A percentile compares a stretch with the other conserved stretches of the same genome.
These are phyloP conservation scores for Malurus alboscapulatus DNA, from an alignment of 2,113 vertebrate species.

Conservation along the genomic window DNA sequence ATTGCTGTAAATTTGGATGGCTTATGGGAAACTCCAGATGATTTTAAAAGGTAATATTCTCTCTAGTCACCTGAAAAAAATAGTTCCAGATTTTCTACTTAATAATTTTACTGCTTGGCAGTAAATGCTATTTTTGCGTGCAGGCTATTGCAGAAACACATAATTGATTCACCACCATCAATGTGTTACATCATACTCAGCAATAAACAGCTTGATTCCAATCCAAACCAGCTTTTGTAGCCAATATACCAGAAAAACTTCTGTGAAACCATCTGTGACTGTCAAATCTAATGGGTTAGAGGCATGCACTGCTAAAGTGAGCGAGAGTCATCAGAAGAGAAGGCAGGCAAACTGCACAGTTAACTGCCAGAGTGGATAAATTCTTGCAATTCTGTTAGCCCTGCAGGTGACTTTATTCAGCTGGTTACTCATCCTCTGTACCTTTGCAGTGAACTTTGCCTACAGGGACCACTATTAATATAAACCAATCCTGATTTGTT, in stretches of 20 bases:
- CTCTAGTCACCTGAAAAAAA: slow-evolving; percentile 56
- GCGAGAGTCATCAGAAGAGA: not conserved
- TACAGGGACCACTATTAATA: not conserved
- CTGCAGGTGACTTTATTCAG: not conserved
- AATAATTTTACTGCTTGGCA: slow-evolving; percentile 51
- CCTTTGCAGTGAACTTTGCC: not conserved
- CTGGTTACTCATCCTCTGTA: not conserved
- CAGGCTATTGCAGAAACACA: slow-evolving; percentile 41
- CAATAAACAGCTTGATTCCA: slow-evolving; percentile 55
- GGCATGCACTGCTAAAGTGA: slow-evolving; percentile 5
- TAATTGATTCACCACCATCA: slow-evolving; percentile 62
- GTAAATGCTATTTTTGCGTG: slow-evolving; percentile 34
- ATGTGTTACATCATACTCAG: slow-evolving; percentile 37
- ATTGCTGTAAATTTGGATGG: slow-evolving; percentile 28
- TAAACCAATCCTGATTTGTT: not conserved
- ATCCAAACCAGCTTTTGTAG: slow-evolving; percentile 50
- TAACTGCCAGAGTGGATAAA: not conserved
- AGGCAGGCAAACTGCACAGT: not conserved
- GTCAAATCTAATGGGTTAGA: slow-evolving; percentile 37
- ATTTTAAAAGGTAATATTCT: slow-evolving; percentile 42
- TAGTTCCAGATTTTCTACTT: slow-evolving; percentile 57
- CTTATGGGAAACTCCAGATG: slow-evolving; percentile 39
- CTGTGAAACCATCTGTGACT: slow-evolving; percentile 59
- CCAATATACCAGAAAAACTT: slow-evolving; percentile 47
- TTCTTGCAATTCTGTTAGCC: not conserved